A percentile compares a stretch with the other conserved stretches of the same genome.
These are phyloP conservation scores for Pseudorhombus dupliciocellatus DNA, from an alignment of 2,113 vertebrate genomes.

Conservation along the genomic window DNA sequence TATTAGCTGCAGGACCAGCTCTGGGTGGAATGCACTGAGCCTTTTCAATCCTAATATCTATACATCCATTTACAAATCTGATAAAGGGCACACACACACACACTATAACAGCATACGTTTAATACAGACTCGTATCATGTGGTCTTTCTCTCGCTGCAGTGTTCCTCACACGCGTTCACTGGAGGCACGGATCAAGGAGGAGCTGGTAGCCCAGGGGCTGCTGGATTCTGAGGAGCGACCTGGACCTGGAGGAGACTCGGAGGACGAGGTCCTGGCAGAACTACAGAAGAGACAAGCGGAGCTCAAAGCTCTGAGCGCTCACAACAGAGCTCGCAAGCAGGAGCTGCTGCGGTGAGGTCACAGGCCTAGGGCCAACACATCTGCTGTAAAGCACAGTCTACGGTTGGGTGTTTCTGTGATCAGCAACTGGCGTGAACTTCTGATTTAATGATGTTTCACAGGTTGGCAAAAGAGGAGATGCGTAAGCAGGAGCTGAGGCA, in stretches of 20 bases:
- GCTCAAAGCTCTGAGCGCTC: conserved; percentile 91
- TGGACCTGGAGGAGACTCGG: conserved; percentile 88
- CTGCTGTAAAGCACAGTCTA: no score
- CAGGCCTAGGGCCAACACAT: no score
- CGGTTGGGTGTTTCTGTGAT: background rate
- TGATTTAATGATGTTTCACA: conserved; percentile 40
- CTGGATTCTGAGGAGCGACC: conserved; percentile 95
- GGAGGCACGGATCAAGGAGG: conserved; percentile 96
- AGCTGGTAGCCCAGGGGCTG: conserved; percentile 94
- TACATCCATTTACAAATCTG: no score
- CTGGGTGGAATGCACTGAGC: no score
- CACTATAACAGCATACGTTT: no score
- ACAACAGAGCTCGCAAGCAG: conserved; percentile 94
- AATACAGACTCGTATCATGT: background rate
- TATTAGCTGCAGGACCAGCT: no score
- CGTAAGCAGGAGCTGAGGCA: conserved; percentile 95
- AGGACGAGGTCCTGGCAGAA: conserved; percentile 94
- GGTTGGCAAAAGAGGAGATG: conserved; percentile 95
- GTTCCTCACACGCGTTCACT: conserved; percentile 97
- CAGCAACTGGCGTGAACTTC: background rate
- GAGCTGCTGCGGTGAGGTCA: conserved; percentile 90
- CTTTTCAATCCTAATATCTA: no score
- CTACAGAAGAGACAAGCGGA: conserved; percentile 95
- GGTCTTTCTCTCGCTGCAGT: conserved; percentile 68
- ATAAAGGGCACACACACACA: no score